A percentile compares a stretch with the other conserved stretches of the same genome.
These are phyloP conservation scores for Seriola rivoliana DNA, from an alignment of 2,113 vertebrate genomes.

Conservation along the genomic window DNA sequence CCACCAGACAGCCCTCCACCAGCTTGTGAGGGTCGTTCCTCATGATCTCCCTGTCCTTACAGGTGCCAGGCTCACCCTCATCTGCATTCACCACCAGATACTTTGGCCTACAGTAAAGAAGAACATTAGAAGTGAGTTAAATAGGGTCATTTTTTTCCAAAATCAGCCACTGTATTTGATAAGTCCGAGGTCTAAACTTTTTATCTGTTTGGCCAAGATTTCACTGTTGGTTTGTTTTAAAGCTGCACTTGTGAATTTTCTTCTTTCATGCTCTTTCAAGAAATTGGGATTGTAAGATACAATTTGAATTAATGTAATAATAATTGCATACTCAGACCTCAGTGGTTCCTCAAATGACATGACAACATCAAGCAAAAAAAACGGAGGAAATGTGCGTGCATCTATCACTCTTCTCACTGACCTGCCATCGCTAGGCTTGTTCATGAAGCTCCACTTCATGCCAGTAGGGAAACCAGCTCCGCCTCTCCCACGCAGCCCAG, in stretches of 20 bases:
- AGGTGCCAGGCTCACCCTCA: conserved; percentile 97
- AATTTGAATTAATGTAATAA: no score
- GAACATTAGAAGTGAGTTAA: background rate
- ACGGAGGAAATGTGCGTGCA: no score
- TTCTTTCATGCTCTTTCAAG: no score
- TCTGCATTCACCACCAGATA: conserved; percentile 98
- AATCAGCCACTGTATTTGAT: background rate
- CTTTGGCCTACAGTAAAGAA: conserved; percentile 87
- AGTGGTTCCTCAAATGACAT: background rate
- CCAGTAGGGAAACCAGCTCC: conserved; percentile 98
- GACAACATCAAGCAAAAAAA: background rate
- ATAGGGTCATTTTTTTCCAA: no score
- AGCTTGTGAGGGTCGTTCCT: conserved; percentile 96
- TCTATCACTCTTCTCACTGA: conserved; percentile 55
- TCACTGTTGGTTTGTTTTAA: background rate
- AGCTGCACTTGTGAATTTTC: no score
- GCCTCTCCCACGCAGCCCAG: conserved; percentile 93
- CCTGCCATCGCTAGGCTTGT: conserved; percentile 95
- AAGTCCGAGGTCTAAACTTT: no score
- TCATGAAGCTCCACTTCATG: conserved; percentile 99
- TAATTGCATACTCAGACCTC: no score
- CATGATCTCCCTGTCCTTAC: conserved; percentile 98
- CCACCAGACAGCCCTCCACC: conserved; percentile 94
- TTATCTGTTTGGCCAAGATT: no score
- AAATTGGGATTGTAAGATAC: no score